Evolutionary conservation across 2,797 vertebrate species (phyloP).

Genomic region (Leontopithecus rosalia): DNA sequence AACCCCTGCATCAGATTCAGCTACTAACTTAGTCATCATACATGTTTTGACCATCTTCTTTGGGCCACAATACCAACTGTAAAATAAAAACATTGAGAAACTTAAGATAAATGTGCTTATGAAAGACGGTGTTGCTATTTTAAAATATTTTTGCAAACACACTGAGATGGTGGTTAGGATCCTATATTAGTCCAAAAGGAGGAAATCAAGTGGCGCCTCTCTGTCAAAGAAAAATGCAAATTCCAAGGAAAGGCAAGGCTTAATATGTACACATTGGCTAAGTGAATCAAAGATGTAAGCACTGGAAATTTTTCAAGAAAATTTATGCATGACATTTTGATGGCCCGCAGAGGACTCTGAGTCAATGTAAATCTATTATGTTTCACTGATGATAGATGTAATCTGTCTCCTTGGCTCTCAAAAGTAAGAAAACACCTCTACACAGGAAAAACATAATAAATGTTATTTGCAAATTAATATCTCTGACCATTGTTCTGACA

Average conservation of each 20-base stretch:
- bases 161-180: not conserved
- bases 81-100: conserved; percentile 19
- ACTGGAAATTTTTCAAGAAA: not conserved
- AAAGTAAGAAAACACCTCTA: not conserved
- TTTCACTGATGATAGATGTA: not conserved
- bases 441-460: not conserved
- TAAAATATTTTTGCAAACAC: not conserved
- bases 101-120: not conserved
- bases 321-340: not conserved
- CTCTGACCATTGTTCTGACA: not conserved
- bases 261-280: not conserved
- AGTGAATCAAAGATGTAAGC: not conserved
- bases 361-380: not conserved
- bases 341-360: not conserved
- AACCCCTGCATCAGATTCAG: not conserved
- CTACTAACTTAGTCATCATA: not conserved
- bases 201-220: not conserved
- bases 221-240: not conserved
- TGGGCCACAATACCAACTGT: not conserved
- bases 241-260: not conserved
- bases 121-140: not conserved
- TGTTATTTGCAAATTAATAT: conserved; percentile 36
- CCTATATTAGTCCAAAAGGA: not conserved
- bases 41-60: not conserved
- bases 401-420: not conserved